phyloP scores from a whole-genome alignment of 2,888 invertebrate species.

The Pollenia amentaria region DNA sequence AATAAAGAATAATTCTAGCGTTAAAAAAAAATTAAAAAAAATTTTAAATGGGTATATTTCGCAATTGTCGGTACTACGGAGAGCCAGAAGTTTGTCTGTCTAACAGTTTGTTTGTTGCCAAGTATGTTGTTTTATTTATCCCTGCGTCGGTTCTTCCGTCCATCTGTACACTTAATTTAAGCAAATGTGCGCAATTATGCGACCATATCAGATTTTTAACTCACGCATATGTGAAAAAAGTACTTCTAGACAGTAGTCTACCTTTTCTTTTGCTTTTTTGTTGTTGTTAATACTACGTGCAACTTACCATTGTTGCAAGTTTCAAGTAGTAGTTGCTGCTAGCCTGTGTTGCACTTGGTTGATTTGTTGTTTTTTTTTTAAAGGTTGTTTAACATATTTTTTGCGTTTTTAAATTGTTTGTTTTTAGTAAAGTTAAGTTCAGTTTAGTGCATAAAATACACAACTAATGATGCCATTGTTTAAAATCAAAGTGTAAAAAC shows the following conservation, averaged over 20 bases:
- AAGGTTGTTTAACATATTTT: constrained; percentile 69
- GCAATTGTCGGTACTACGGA: background rate
- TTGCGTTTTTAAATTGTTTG: constrained; percentile 60
- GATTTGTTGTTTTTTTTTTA: constrained; percentile 38
- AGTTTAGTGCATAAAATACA: constrained; percentile 72
- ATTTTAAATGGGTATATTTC: constrained; percentile 47
- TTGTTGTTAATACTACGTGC: constrained; percentile 37
- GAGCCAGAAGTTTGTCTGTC: constrained; percentile 12
- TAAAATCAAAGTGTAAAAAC: constrained; percentile 70
- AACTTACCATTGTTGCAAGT: constrained; percentile 51
- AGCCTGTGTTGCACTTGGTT: constrained; percentile 66
- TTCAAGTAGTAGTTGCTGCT: constrained; percentile 21
- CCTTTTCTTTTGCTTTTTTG: constrained; percentile 17
- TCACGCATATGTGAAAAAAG: constrained; percentile 75
- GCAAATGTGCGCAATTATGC: constrained; percentile 75
- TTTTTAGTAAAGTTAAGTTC: constrained; percentile 39
- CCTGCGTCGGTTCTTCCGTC: constrained; percentile 17
- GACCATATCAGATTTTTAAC: constrained; percentile 77
- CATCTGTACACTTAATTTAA: constrained; percentile 66
- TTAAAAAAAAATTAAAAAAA: constrained; percentile 16
- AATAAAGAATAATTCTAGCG: constrained; percentile 52
- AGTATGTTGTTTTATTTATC: background rate
- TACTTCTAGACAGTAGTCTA: constrained; percentile 50
- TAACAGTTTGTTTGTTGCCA: background rate
- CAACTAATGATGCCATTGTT: constrained; percentile 74